Conservation (phyloP, 2,888 invertebrate genomes). For the Brachyptera putata region DNA sequence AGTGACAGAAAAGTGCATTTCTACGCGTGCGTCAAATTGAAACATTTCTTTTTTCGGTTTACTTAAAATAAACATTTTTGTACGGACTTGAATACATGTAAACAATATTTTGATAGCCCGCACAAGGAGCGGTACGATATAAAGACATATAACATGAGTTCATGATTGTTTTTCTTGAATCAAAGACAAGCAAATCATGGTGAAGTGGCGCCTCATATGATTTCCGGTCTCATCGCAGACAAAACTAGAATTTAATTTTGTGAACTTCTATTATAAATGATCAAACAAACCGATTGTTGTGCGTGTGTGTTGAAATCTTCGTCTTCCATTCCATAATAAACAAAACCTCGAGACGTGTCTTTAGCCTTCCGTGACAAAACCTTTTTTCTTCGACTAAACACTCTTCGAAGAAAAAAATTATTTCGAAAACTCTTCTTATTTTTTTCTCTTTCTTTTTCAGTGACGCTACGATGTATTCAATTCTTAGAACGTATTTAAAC, state of each 20-base stretch:
- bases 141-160: no score
- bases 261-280: not conserved
- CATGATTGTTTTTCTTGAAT: not conserved
- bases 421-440: no score
- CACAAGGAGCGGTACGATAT: no score
- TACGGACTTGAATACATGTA: no score
- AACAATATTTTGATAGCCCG: no score
- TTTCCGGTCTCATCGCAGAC: not conserved
- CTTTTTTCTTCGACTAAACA: not conserved
- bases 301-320: not conserved
- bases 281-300: not conserved
- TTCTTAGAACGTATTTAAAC: no score
- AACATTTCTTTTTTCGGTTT: no score
- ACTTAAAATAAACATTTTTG: no score
- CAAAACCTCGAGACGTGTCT: not conserved
- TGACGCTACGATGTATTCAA: no score
- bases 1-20: no score
- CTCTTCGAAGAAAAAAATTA: not conserved
- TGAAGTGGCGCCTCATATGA: not conserved
- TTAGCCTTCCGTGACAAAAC: constrained; percentile 11
- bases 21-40: no score
- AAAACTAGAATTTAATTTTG: not conserved
- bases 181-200: not conserved
- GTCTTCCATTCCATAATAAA: constrained; percentile 4
- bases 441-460: no score